A percentile compares a stretch with the other conserved stretches of the same genome.
Conservation (phyloP, 1,140 invertebrate species). For the Calliphora vicina region DNA sequence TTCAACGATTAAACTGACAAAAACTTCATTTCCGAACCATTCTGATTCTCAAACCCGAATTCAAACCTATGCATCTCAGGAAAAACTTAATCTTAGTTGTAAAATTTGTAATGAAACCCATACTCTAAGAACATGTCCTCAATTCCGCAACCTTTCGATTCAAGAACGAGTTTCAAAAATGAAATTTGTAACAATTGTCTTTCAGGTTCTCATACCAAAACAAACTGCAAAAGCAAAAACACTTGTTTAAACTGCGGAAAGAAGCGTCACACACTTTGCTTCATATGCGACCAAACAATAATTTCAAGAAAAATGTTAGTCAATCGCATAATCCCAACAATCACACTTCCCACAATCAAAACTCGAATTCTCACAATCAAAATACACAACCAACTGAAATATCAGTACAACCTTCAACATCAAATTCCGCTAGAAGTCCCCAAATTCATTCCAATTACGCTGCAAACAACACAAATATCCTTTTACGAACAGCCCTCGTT, state of each 20-base stretch:
- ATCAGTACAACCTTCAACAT: too few species aligned
- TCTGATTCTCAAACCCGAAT: too few species aligned
- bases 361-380: neutral
- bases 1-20: neutral
- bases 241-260: neutral
- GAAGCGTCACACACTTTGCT: neutral
- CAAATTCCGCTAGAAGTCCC: neutral
- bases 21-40: too few species aligned
- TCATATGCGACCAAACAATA: neutral
- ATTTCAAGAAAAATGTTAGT: neutral
- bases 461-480: neutral
- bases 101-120: too few species aligned
- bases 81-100: neutral
- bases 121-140: neutral
- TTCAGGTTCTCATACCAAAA: neutral
- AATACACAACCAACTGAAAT: neutral
- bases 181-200: neutral
- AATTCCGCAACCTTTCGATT: neutral
- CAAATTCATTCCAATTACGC: neutral
- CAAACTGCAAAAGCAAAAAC: neutral
- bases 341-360: neutral
- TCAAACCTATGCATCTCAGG: too few species aligned
- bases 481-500: neutral
- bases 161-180: neutral
- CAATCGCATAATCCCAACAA: neutral